These are phyloP conservation scores for Centropyge bicolor DNA, from an alignment of 2,797 vertebrate species.

Conservation along the genomic window DNA sequence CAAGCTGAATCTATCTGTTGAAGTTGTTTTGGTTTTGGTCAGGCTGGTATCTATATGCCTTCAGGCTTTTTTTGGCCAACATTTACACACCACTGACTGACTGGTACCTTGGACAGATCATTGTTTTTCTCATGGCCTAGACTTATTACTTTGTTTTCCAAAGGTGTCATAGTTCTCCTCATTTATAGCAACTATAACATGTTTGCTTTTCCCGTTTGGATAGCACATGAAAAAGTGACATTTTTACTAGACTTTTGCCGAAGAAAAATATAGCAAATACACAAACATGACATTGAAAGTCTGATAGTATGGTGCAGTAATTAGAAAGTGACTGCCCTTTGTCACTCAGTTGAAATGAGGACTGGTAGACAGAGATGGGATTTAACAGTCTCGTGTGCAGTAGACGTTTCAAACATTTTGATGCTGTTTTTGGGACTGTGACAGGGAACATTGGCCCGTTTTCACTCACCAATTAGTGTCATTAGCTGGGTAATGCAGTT, in stretches of 20 bases:
- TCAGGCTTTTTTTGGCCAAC: slow-evolving; percentile 8
- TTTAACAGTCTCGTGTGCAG: slow-evolving; percentile 37
- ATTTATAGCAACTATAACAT: background rate
- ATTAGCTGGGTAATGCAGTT: slow-evolving; percentile 46
- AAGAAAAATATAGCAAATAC: slow-evolving; percentile 5
- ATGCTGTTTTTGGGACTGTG: slow-evolving; percentile 48
- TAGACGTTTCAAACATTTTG: slow-evolving; percentile 51
- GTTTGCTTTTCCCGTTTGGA: background rate
- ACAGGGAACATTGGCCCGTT: slow-evolving; percentile 37
- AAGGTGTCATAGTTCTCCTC: background rate
- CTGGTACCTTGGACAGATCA: background rate
- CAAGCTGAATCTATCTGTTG: background rate
- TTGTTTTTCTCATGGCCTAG: background rate
- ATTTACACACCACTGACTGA: slow-evolving; percentile 11
- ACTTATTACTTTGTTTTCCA: background rate
- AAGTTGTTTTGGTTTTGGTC: background rate
- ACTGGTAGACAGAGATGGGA: slow-evolving; percentile 36
- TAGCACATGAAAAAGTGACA: background rate
- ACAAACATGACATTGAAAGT: slow-evolving; percentile 19
- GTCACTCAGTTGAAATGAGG: slow-evolving; percentile 27
- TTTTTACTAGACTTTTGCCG: background rate
- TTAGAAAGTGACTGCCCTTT: slow-evolving; percentile 41
- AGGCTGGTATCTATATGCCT: background rate
- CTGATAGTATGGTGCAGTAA: slow-evolving; percentile 20
- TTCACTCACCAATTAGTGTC: slow-evolving; percentile 55